Evolutionary conservation across 2,113 vertebrate genomes (phyloP).

Genomic region (Naja naja): DNA sequence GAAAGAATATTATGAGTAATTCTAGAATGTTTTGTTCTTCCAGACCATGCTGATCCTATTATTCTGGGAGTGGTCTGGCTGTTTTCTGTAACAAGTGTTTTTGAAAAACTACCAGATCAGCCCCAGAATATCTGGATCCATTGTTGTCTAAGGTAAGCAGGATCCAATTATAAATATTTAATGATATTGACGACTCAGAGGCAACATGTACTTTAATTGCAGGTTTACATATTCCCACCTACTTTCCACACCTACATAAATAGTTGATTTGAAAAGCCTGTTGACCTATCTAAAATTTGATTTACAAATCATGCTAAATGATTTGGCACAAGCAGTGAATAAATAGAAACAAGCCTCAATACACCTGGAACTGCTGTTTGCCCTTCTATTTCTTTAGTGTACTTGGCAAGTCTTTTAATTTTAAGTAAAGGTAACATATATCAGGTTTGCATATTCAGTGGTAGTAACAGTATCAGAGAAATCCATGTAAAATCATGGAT

Average conservation of each 20-base stretch:
- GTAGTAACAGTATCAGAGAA: background rate
- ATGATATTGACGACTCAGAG: background rate
- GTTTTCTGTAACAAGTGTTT: background rate
- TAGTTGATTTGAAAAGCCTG: background rate
- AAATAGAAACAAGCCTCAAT: background rate
- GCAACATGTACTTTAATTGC: background rate
- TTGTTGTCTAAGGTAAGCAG: constrained; percentile 16
- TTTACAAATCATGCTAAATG: background rate
- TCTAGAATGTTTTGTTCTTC: background rate
- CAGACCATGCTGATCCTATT: background rate
- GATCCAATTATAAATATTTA: rapidly evolving
- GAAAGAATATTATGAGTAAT: background rate
- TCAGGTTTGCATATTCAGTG: background rate
- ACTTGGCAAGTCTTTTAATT: background rate
- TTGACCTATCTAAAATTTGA: background rate
- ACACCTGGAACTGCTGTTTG: background rate
- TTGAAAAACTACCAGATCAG: constrained; percentile 21
- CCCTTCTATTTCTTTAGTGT: background rate
- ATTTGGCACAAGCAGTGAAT: background rate
- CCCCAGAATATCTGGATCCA: constrained; percentile 36
- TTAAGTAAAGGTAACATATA: background rate
- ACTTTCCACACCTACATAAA: background rate
- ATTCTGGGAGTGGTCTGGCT: background rate
- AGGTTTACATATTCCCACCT: background rate
- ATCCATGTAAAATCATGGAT: background rate